A percentile compares a stretch with the other conserved stretches of the same genome.
phyloP scores from a whole-genome alignment of 2,888 invertebrate genomes.

The Scaptomyza reducta region DNA sequence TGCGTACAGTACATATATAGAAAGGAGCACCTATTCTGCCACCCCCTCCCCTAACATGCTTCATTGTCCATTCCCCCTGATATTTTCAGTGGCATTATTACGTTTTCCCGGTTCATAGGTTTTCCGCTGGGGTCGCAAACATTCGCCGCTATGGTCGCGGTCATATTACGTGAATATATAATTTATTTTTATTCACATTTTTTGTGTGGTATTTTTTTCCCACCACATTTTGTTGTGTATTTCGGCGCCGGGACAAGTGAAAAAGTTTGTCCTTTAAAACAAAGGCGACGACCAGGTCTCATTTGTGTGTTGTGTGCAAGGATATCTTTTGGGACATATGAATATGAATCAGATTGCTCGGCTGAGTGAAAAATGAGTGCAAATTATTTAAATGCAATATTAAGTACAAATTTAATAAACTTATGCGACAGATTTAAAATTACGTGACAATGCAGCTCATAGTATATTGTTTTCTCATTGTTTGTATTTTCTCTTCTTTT shows the following conservation, averaged over 20 bases:
- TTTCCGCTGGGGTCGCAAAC: constrained; percentile 67
- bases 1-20: constrained; percentile 9
- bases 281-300: constrained; percentile 53
- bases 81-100: constrained; percentile 60
- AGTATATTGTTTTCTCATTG: constrained; percentile 1
- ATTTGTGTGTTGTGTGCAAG: constrained; percentile 30
- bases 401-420: constrained; percentile 41
- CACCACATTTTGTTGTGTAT: constrained; percentile 18
- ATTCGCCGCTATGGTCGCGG: constrained; percentile 41
- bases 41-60: no score
- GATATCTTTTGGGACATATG: constrained; percentile 49
- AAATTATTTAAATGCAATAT: constrained; percentile 69
- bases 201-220: constrained; percentile 24
- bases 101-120: constrained; percentile 75
- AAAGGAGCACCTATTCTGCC: no score
- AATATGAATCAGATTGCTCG: constrained; percentile 53
- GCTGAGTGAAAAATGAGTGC: constrained; percentile 56
- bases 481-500: constrained; percentile 15
- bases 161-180: constrained; percentile 35
- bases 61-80: constrained; percentile 36
- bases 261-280: constrained; percentile 70
- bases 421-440: constrained; percentile 18
- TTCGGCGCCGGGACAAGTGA: constrained; percentile 49
- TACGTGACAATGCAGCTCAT: constrained; percentile 34
- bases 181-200: constrained; percentile 19